A percentile compares a stretch with the other conserved stretches of the same genome.
Evolutionary conservation across 2,888 invertebrate species (phyloP).

Genomic region (Frankliniella fusca): DNA sequence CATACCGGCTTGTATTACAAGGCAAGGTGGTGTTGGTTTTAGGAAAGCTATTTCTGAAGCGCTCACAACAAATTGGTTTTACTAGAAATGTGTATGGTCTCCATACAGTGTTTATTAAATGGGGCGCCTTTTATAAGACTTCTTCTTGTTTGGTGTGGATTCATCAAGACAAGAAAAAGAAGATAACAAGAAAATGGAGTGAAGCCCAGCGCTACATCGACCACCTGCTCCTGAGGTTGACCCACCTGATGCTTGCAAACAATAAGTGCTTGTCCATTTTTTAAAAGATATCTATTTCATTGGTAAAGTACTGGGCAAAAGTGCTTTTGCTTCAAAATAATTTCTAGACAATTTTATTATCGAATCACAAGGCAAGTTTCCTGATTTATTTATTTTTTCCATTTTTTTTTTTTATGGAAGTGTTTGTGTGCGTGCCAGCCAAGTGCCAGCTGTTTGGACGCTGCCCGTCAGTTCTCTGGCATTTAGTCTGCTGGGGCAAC

Average conservation of each 20-base stretch:
- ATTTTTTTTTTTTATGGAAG: neutral
- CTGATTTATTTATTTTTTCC: neutral
- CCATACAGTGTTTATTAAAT: neutral
- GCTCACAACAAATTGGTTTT: neutral
- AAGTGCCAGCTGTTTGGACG: constrained; percentile 17
- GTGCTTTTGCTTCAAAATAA: constrained; percentile 20
- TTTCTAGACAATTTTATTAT: constrained; percentile 16
- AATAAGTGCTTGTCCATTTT: constrained; percentile 26
- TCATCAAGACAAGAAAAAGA: neutral
- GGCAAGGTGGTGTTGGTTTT: constrained; percentile 26
- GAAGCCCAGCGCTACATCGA: neutral
- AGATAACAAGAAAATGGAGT: neutral
- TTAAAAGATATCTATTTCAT: constrained; percentile 16
- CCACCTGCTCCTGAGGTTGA: constrained; percentile 23
- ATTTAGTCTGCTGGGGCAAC: constrained; percentile 22
- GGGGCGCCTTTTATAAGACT: neutral
- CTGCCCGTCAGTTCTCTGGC: constrained; percentile 2
- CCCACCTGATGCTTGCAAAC: constrained; percentile 23
- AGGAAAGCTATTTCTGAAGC: constrained; percentile 5
- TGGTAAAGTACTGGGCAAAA: constrained; percentile 16
- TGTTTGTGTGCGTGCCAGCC: constrained; percentile 20
- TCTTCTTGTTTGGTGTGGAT: neutral
- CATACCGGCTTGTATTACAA: constrained; percentile 16
- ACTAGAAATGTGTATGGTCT: neutral
- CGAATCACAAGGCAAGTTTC: constrained; percentile 10